Evolutionary conservation across 2,797 vertebrate genomes (phyloP), one percentile per base, ranked within the genome.

Genomic region (Artibeus jamaicensis): DNA sequence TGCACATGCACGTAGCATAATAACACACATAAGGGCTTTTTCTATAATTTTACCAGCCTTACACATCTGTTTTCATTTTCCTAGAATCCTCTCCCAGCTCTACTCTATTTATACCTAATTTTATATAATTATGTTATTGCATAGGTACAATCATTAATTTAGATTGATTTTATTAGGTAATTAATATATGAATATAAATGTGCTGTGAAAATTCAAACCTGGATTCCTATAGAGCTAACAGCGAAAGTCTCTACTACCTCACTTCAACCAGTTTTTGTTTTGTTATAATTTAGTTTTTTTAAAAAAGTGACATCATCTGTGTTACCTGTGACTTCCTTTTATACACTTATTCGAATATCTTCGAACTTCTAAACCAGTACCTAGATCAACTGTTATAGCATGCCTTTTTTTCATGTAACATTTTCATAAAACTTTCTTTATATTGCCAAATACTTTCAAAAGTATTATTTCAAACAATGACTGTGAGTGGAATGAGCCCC

Each of bases 141-240:
- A 81, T 53, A 79, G 44, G 14, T 65, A 59, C 10, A 53, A 50
- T 79, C 71, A 48, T 85, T 89, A 86, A 73, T 50, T 78, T 93
- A 88, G 24, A 67, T 92, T 48, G 22, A 78, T 74, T 93, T 94
- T 93, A 93, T 89, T 71, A 74, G 34, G 42, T 84, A 83, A 91
- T 34, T n/a, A 90, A 86, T 71, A 78, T 67, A 76, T 46, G 10
- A 73, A 34, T 79, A 89, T 55, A 34, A 91, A 46, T 9, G n/a
- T 89, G 22, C 34, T 86, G 9, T 87, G 93, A 91, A 87, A 93
- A 65, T 76, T 93, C 21, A 78, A 74, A 94, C 15, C 55, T 68
- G 83, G 39, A 77, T 46, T 14, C n/a, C 78, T 89, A 18, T 65
- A 86, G 53, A 37, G 26, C 44, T 97, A 82, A 94, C 76, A 86